Evolutionary conservation across 2,888 invertebrate genomes (phyloP).

Genomic region (Macaria liturata): DNA sequence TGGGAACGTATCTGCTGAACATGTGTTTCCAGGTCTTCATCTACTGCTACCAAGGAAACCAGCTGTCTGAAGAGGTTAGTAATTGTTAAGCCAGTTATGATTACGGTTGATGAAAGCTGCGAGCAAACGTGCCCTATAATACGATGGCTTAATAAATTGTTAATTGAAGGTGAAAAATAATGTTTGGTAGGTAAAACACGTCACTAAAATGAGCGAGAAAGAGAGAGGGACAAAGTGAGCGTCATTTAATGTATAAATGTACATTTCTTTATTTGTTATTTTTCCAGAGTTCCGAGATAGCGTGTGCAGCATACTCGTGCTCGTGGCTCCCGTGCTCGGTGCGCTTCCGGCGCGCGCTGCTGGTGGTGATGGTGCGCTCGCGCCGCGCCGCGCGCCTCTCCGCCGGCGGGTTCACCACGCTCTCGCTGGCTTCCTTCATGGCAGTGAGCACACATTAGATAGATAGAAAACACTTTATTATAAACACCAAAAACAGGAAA

Average conservation of each 20-base stretch:
- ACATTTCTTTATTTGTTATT: not conserved
- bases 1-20: conserved; percentile 69
- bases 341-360: conserved; percentile 60
- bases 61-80: conserved; percentile 71
- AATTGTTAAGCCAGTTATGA: too few relatives aligned
- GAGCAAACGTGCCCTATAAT: too few relatives aligned
- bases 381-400: conserved; percentile 65
- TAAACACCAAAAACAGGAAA: too few relatives aligned
- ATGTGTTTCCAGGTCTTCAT: conserved; percentile 79
- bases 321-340: conserved; percentile 71
- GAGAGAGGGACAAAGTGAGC: too few relatives aligned
- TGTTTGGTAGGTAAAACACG: too few relatives aligned
- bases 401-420: conserved; percentile 77
- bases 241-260: too few relatives aligned
- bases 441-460: conserved; percentile 57
- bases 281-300: conserved; percentile 55
- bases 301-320: conserved; percentile 68
- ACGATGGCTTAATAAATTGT: too few relatives aligned
- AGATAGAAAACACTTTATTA: too few relatives aligned
- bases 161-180: too few relatives aligned
- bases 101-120: too few relatives aligned
- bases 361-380: conserved; percentile 69
- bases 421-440: conserved; percentile 78
- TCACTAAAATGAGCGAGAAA: too few relatives aligned
- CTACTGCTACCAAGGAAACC: conserved; percentile 81